Conservation (phyloP, 2,888 invertebrate species). For the Leucoma salicis region DNA sequence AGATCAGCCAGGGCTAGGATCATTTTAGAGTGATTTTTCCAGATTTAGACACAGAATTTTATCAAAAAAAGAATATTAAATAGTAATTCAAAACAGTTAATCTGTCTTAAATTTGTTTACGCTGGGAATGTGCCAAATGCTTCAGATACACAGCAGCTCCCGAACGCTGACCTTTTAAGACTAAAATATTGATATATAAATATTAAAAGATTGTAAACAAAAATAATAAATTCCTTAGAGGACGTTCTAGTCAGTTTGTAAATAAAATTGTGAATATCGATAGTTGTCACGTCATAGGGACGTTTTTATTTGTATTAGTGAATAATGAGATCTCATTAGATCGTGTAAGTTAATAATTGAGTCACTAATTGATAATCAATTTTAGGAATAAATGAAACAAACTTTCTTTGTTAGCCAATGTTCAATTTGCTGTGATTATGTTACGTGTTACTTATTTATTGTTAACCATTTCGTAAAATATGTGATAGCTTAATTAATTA, state of each 20-base stretch:
- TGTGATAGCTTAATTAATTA: slow-evolving; percentile 75
- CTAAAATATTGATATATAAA: slow-evolving; percentile 60
- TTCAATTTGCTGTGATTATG: slow-evolving; percentile 80
- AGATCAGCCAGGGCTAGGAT: slow-evolving; percentile 19
- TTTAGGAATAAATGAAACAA: slow-evolving; percentile 68
- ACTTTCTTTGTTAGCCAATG: slow-evolving; percentile 81
- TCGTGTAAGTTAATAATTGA: slow-evolving; percentile 75
- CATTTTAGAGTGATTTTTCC: slow-evolving; percentile 34
- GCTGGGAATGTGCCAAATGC: slow-evolving; percentile 80
- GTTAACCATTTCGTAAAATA: slow-evolving; percentile 61
- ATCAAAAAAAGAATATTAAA: slow-evolving; percentile 51
- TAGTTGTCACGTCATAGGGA: slow-evolving; percentile 71
- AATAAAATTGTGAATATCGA: slow-evolving; percentile 78
- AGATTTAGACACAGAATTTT: slow-evolving; percentile 49
- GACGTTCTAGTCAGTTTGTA: slow-evolving; percentile 79
- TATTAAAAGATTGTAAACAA: slow-evolving; percentile 57
- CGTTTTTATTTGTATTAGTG: slow-evolving; percentile 75
- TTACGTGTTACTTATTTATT: slow-evolving; percentile 79
- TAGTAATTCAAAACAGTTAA: slow-evolving; percentile 55
- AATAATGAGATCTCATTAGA: slow-evolving; percentile 80
- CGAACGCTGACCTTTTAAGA: slow-evolving; percentile 63
- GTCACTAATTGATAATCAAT: slow-evolving; percentile 79
- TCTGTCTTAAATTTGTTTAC: slow-evolving; percentile 60
- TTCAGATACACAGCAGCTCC: slow-evolving; percentile 59
- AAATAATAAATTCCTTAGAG: slow-evolving; percentile 61